These are phyloP conservation scores for Megathymus violae DNA, from an alignment of 1,140 invertebrate genomes.

Conservation along the genomic window DNA sequence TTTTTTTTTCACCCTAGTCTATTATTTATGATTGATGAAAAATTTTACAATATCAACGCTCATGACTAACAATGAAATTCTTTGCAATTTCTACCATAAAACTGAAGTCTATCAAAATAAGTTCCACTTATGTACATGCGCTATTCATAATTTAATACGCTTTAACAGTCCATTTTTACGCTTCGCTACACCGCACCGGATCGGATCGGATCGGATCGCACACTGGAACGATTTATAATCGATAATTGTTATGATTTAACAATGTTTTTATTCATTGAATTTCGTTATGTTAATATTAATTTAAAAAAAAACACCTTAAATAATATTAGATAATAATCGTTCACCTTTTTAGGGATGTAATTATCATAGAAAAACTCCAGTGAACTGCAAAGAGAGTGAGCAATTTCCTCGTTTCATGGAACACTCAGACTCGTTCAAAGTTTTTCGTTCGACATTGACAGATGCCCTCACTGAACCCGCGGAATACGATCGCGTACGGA, in stretches of 20 bases:
- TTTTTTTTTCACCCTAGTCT: too few relatives aligned
- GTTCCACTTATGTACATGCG: too few relatives aligned
- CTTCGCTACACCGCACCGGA: slow-evolving; percentile 38
- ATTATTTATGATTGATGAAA: neutral
- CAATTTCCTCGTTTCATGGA: slow-evolving; percentile 35
- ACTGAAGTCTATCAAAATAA: neutral
- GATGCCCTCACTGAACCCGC: slow-evolving; percentile 28
- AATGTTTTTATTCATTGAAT: neutral
- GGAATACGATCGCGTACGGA: slow-evolving; percentile 19
- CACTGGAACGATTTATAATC: slow-evolving; percentile 44
- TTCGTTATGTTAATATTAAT: too few relatives aligned
- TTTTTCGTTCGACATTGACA: slow-evolving; percentile 34
- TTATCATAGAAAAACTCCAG: slow-evolving; percentile 29
- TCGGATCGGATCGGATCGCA: slow-evolving; percentile 31
- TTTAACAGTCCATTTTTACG: slow-evolving; percentile 20
- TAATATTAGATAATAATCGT: too few relatives aligned
- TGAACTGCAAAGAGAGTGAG: slow-evolving; percentile 22
- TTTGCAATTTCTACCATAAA: neutral
- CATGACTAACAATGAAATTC: neutral
- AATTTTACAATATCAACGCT: neutral
- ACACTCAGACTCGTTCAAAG: slow-evolving; percentile 29
- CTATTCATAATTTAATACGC: neutral
- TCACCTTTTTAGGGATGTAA: slow-evolving; percentile 24
- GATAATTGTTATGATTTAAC: slow-evolving; percentile 39
- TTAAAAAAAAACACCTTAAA: too few relatives aligned